Evolutionary conservation across 2,797 vertebrate genomes (phyloP).

Genomic region (Eospalax fontanierii): DNA sequence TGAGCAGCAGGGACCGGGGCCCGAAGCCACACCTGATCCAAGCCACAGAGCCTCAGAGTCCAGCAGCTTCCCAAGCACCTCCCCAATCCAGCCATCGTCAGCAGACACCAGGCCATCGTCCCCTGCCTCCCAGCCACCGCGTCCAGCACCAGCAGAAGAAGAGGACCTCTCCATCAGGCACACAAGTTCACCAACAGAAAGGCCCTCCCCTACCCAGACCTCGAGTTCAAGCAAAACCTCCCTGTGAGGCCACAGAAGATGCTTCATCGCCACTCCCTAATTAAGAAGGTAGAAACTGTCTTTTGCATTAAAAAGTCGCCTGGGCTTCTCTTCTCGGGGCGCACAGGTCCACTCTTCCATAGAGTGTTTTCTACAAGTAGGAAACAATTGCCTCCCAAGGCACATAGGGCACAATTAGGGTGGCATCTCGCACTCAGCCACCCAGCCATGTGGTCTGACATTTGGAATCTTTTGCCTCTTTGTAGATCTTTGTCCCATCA

Average conservation of each 20-base stretch:
- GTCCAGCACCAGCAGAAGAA: slow-evolving; percentile 66
- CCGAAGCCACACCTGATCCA: background rate
- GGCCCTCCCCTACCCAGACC: slow-evolving; percentile 84
- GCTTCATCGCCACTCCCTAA: background rate
- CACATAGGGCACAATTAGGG: accelerated
- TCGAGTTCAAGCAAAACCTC: slow-evolving; percentile 71
- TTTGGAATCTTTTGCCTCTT: background rate
- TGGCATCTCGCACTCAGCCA: background rate
- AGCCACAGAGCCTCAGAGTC: background rate
- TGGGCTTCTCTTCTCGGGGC: background rate
- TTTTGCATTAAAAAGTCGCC: background rate
- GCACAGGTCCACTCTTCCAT: background rate
- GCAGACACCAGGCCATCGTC: slow-evolving; percentile 48
- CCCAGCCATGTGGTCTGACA: accelerated
- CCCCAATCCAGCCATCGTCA: slow-evolving; percentile 49
- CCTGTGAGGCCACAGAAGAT: background rate
- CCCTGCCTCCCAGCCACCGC: slow-evolving; percentile 31
- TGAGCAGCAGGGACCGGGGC: background rate
- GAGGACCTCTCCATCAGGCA: background rate
- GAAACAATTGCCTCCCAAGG: background rate
- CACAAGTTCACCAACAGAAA: slow-evolving; percentile 73
- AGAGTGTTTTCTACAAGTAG: background rate
- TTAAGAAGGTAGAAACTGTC: background rate
- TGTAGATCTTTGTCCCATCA: background rate
- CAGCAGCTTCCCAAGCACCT: slow-evolving; percentile 32